A percentile compares a stretch with the other conserved stretches of the same genome.
Evolutionary conservation across 2,113 vertebrate genomes (phyloP).

Genomic region (Amblyornis subalaris): DNA sequence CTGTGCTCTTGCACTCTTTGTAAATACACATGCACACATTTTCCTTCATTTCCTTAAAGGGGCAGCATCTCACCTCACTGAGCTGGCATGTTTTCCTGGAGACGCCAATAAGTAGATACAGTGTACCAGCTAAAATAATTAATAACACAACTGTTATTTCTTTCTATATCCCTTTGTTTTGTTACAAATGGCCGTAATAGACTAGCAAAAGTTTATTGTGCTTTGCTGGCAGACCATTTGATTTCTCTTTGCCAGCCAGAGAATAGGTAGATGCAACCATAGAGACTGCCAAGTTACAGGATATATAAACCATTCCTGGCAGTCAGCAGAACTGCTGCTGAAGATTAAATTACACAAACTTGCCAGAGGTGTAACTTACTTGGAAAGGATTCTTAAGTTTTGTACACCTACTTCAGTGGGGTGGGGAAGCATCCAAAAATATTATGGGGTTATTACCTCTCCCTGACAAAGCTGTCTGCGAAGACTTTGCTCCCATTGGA

Average conservation of each 20-base stretch:
- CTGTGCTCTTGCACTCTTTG: background rate
- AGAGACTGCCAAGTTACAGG: background rate
- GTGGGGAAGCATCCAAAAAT: background rate
- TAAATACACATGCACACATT: slow-evolving; percentile 3
- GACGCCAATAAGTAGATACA: background rate
- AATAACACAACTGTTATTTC: background rate
- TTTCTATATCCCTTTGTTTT: background rate
- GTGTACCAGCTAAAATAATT: background rate
- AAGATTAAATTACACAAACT: background rate
- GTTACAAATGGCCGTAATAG: background rate
- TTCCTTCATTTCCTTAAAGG: slow-evolving; percentile 44
- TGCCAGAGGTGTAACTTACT: background rate
- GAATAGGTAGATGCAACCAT: background rate
- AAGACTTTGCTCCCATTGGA: background rate
- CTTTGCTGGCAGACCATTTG: background rate
- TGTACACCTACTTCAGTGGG: background rate
- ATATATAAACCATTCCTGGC: background rate
- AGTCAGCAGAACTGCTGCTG: background rate
- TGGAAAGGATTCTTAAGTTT: background rate
- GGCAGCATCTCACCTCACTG: background rate
- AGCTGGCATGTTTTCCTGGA: background rate
- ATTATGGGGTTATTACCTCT: background rate
- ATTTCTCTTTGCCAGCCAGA: background rate
- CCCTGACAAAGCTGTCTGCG: background rate
- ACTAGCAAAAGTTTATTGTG: background rate